A percentile compares a stretch with the other conserved stretches of the same genome.
phyloP scores from a whole-genome alignment of 2,797 vertebrate genomes.

The Mus caroli region DNA sequence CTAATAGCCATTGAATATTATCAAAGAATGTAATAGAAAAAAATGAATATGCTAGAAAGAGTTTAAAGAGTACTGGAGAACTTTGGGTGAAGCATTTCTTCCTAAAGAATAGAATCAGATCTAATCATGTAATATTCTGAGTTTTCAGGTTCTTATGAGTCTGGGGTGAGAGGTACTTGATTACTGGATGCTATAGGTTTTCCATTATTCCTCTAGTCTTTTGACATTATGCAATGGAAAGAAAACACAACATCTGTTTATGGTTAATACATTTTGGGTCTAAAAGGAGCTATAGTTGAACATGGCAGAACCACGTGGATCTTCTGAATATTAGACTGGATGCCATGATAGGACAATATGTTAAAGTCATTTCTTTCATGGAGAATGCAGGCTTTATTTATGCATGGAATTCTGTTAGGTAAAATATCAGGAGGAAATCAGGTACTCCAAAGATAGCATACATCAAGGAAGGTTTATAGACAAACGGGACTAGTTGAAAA shows the following conservation, averaged over 20 bases:
- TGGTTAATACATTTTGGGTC: conserved; percentile 9
- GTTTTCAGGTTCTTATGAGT: not conserved
- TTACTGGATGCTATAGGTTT: not conserved
- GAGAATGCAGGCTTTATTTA: not conserved
- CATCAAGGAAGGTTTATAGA: not conserved
- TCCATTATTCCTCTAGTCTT: not conserved
- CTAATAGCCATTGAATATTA: not conserved
- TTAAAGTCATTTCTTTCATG: conserved; percentile 44
- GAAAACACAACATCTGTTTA: conserved; percentile 26
- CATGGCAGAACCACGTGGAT: not conserved
- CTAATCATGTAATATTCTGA: not conserved
- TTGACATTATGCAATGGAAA: not conserved
- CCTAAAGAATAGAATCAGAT: not conserved
- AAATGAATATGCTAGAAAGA: conserved; percentile 45
- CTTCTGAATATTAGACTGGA: not conserved
- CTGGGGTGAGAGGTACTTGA: not conserved
- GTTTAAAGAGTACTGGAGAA: conserved; percentile 20
- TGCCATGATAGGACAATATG: not conserved
- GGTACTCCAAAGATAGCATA: not conserved
- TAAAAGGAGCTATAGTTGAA: conserved; percentile 24
- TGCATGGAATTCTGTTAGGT: not conserved
- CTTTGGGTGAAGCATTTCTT: not conserved
- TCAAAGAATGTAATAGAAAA: conserved; percentile 34
- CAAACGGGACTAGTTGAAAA: conserved; percentile 11
- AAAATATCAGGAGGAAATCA: not conserved